A percentile compares a stretch with the other conserved stretches of the same genome.
These are phyloP conservation scores for Nyctibius bracteatus DNA, from an alignment of 2,113 vertebrate genomes.

Conservation along the genomic window DNA sequence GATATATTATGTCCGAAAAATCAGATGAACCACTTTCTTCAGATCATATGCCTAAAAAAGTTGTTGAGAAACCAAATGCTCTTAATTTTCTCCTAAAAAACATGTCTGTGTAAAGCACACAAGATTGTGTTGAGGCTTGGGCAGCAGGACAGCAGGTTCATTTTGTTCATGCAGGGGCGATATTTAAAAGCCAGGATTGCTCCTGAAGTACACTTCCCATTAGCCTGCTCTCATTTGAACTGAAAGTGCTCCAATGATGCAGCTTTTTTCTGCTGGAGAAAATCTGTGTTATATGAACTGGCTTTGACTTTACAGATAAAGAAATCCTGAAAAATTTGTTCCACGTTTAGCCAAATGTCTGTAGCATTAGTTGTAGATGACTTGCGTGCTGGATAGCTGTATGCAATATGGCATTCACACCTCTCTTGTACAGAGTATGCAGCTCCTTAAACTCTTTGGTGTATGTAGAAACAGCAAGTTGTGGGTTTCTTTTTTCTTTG, in stretches of 20 bases:
- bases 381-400: neutral
- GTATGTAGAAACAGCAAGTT: neutral
- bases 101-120: neutral
- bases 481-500: neutral
- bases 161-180: neutral
- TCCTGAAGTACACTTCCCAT: neutral
- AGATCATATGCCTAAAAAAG: neutral
- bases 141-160: neutral
- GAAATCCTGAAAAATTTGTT: neutral
- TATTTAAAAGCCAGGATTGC: neutral
- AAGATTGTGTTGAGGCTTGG: neutral
- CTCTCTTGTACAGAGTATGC: neutral
- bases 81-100: neutral
- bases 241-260: neutral
- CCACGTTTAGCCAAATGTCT: neutral
- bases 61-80: neutral
- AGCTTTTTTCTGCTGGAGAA: neutral
- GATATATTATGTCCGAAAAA: neutral
- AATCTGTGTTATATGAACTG: neutral
- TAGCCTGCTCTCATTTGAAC: neutral
- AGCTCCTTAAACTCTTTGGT: neutral
- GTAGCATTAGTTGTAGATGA: neutral
- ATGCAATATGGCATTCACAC: neutral
- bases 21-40: neutral
- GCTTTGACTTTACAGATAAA: neutral